Evolutionary conservation across 2,888 invertebrate species (phyloP), one percentile per base, ranked within the genome.

Genomic region (Neoscelio sp.): DNA sequence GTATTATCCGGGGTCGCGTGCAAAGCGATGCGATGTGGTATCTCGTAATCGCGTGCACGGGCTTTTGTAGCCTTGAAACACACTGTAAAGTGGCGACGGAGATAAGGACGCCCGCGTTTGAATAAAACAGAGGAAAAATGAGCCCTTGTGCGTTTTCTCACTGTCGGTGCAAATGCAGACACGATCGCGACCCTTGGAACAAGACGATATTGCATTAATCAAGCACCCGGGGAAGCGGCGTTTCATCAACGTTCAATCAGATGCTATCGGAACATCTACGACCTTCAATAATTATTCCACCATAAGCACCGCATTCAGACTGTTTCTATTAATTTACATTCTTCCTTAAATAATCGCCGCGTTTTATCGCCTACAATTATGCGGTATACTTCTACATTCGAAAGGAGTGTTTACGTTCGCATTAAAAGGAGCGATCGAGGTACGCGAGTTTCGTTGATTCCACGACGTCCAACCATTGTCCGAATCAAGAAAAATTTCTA

Each of bases 21-120:
- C 84, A 79, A 82, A 79, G 79, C 82, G 79, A 82, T 75, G 80
- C 83, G 82, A 85, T 82, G 82, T 78, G 83, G 78, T 85, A 75
- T 78, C 79, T 83, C 78, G 81, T 82, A 79, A 88, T 88, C 88
- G 88, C 87, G 87, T 85, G 87, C 86, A 84, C 85, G 82, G 84
- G 84, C 83, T 82, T 85, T 84, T 82, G 85, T 84, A 84, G 85
- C 86, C 87, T 85, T 86, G 85, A 83, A 85, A 85, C 83, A 83
- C 78, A 82, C 83, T 80, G 85, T 84, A 70, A 85, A 87, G 86
- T 83, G 84, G 84, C 83, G 83, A 81, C 82, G 79, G 75, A 84
- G 86, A 86, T 86, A 86, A 86, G 84, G 80, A 83, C 82, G 81
- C 81, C 84, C 83, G 83, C 83, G 84, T 82, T 80, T 80, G 82